A percentile compares a stretch with the other conserved stretches of the same genome.
Conservation (phyloP, 2,797 vertebrate species). For the Balearica regulorum region DNA sequence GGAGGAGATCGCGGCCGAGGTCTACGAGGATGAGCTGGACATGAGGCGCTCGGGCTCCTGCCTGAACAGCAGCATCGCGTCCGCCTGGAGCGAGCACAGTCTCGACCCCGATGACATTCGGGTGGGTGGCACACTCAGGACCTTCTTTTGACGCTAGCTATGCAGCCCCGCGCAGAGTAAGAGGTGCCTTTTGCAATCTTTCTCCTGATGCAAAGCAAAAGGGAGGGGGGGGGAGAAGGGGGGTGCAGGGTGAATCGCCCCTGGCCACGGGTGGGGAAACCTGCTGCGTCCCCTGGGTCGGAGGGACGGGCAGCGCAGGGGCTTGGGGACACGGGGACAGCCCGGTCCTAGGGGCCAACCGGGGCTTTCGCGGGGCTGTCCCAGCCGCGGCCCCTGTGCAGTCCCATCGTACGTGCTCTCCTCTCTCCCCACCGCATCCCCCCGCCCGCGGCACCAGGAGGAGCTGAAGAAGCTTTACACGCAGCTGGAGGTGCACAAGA, state of each 20-base stretch:
- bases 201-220: conserved; percentile 17
- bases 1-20: conserved; percentile 92
- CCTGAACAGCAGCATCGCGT: conserved; percentile 90
- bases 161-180: conserved; percentile 20
- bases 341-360: fast-evolving
- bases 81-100: conserved; percentile 89
- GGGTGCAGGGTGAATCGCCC: not conserved
- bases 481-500: conserved; percentile 90
- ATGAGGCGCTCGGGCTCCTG: conserved; percentile 83
- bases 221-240: too few species aligned
- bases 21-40: conserved; percentile 93
- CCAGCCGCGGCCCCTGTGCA: not conserved
- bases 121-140: conserved; percentile 76
- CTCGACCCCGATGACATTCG: conserved; percentile 94
- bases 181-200: conserved; percentile 65
- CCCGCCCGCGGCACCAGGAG: conserved; percentile 73
- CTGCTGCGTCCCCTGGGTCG: fast-evolving
- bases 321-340: not conserved
- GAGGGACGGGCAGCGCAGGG: not conserved
- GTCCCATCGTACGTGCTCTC: not conserved
- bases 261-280: not conserved
- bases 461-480: conserved; percentile 95
- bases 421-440: not conserved
- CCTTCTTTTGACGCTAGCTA: conserved; percentile 60
- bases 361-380: fast-evolving